Conservation (phyloP, 2,888 invertebrate species). For the Pseudococcus jackbeardsleyi region DNA sequence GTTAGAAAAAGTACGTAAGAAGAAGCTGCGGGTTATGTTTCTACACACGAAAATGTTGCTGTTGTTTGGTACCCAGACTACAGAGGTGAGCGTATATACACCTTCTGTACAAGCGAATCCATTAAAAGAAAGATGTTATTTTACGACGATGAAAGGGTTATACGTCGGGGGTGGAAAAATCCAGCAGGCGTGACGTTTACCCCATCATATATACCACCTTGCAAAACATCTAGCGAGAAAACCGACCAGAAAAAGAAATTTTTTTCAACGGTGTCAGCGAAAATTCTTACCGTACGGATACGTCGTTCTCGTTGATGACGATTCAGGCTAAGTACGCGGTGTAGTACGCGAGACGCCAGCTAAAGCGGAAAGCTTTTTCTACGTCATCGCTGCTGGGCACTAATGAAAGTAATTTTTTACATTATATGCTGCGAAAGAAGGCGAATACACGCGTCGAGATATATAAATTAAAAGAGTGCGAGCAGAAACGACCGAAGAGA, state of each 20-base stretch:
- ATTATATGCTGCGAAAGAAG: neutral
- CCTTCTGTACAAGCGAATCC: neutral
- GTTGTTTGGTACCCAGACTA: neutral
- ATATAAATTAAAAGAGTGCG: neutral
- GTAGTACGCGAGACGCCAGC: neutral
- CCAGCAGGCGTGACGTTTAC: slow-evolving; percentile 10
- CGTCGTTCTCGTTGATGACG: neutral
- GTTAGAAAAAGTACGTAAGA: neutral
- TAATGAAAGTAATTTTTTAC: slow-evolving; percentile 40
- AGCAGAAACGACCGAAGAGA: neutral
- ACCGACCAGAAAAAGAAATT: neutral
- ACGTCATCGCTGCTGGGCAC: slow-evolving; percentile 10
- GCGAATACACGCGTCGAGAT: neutral
- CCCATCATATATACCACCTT: neutral
- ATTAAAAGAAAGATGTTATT: slow-evolving; percentile 10
- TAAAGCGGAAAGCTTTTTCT: slow-evolving; percentile 10
- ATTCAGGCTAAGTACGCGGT: neutral
- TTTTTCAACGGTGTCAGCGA: neutral
- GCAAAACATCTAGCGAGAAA: neutral
- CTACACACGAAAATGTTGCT: neutral
- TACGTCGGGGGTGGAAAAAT: neutral
- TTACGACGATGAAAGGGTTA: neutral
- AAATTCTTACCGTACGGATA: neutral
- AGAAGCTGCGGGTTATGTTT: neutral
- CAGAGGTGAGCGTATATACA: too few relatives aligned